phyloP scores from a whole-genome alignment of 2,888 invertebrate species.

The Brachypalpus laphriformis region DNA sequence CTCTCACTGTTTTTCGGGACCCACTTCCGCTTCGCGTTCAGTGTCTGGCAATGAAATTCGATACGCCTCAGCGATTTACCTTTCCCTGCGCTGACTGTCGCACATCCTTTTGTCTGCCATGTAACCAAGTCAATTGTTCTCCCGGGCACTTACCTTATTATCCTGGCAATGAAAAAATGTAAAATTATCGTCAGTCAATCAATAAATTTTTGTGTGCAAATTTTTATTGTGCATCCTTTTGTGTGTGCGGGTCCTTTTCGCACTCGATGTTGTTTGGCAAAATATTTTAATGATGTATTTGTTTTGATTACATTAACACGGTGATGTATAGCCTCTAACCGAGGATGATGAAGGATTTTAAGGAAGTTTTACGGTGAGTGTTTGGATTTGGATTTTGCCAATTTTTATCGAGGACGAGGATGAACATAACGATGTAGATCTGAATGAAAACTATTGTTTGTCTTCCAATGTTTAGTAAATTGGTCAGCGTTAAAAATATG shows the following conservation, averaged over 20 bases:
- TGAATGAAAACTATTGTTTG: too few relatives aligned
- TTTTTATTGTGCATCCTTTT: conserved; percentile 67
- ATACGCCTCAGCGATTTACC: conserved; percentile 70
- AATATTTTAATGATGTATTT: conserved; percentile 62
- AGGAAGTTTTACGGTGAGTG: background rate
- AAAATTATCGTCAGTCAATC: conserved; percentile 65
- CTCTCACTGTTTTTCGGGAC: background rate
- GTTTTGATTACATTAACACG: conserved; percentile 70
- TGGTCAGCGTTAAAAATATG: too few relatives aligned
- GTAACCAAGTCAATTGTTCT: conserved; percentile 58
- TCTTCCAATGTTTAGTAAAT: too few relatives aligned
- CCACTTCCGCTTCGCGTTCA: background rate
- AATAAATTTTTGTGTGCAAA: conserved; percentile 67
- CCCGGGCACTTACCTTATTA: conserved; percentile 55
- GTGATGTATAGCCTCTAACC: background rate
- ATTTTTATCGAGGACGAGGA: too few relatives aligned
- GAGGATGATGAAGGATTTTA: background rate
- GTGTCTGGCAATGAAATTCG: conserved; percentile 44
- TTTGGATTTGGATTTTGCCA: too few relatives aligned
- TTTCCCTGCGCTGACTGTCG: conserved; percentile 25
- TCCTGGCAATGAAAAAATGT: conserved; percentile 63
- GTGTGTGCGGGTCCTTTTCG: conserved; percentile 22
- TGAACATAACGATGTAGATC: too few relatives aligned
- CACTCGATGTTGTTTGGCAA: conserved; percentile 35
- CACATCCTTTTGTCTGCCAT: conserved; percentile 41